These are phyloP conservation scores for Hemibagrus guttatus DNA, from an alignment of 2,797 vertebrate species.

Conservation along the genomic window DNA sequence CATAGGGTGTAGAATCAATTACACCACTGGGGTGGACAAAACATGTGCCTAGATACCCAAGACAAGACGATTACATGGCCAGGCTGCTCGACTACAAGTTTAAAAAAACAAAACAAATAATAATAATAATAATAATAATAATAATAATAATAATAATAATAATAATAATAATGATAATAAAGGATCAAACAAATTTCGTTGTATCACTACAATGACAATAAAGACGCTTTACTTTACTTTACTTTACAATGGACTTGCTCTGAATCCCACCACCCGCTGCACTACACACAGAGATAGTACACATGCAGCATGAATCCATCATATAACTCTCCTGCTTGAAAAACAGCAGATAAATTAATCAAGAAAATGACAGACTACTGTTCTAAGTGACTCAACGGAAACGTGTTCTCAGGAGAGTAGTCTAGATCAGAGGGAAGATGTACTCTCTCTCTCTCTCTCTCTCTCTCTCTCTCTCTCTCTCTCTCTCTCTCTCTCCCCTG, in stretches of 20 bases:
- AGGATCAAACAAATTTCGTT: too few species aligned
- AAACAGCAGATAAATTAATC: not conserved
- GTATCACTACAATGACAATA: too few species aligned
- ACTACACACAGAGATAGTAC: not conserved
- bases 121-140: too few species aligned
- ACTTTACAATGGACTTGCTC: not conserved
- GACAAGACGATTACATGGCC: not conserved
- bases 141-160: too few species aligned
- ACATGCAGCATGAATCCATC: not conserved
- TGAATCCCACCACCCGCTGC: not conserved
- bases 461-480: too few species aligned
- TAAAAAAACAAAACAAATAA: too few species aligned
- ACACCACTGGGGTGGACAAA: not conserved
- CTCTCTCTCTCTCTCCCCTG: too few species aligned
- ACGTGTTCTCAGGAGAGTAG: not conserved
- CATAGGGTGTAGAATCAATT: conserved; percentile 18
- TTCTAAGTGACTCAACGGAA: not conserved
- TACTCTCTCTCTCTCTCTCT: not conserved
- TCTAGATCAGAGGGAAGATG: not conserved
- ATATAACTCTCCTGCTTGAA: not conserved
- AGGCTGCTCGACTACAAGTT: not conserved
- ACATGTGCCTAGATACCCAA: not conserved
- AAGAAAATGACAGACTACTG: not conserved
- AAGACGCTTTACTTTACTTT: too few species aligned
- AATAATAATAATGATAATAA: too few species aligned